Evolutionary conservation across 2,888 invertebrate species (phyloP), one percentile per base, ranked within the genome.

Genomic region (Enoplolaimus lenunculus): DNA sequence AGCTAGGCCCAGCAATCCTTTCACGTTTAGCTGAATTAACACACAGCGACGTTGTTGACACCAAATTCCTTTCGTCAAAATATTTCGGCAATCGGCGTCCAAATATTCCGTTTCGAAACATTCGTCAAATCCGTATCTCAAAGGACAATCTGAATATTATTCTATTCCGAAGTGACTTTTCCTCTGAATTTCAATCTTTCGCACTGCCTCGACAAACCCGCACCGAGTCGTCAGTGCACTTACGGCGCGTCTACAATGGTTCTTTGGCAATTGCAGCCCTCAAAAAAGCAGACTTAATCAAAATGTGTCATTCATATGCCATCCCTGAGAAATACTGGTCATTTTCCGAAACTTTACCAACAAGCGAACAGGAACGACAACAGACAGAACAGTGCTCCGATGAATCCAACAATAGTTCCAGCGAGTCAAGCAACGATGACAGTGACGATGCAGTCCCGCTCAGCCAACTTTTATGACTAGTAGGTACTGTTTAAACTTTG

Each of bases 251-350:
- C 62, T 62, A 62, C n/a, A 3, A 29, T 31, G 28, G n/a, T 3
- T 31, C 28, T 13, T 29, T 29, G 7, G 13, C 62, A 31, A 62
- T 62, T 29, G 7, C 62, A 13, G 62, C 31, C 7, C 16, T 29
- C n/a, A 62, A 62, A n/a, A 62, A 62, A n/a, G 28, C 7, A 13
- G 62, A 62, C n/a, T 31, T 62, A 31, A 13, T 62, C 29, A 29
- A 26, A 29, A 7, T 62, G 7, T 62, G 62, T 62, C 62, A 62
- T n/a, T 13, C 62, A 13, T n/a, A 62, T 31, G 62, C 62, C 13
- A 62, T 62, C 28, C 62, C 62, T n/a, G 62, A 62, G 31, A 3
- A 13, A 13, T 62, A 62, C n/a, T 62, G 62, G 62, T 7, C 7
- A 29, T 62, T 62, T 62, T 62, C 7, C 62, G 62, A 62, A 13